These are phyloP conservation scores for Drosophila tani DNA, from an alignment of 1,140 invertebrate species.

Conservation along the genomic window DNA sequence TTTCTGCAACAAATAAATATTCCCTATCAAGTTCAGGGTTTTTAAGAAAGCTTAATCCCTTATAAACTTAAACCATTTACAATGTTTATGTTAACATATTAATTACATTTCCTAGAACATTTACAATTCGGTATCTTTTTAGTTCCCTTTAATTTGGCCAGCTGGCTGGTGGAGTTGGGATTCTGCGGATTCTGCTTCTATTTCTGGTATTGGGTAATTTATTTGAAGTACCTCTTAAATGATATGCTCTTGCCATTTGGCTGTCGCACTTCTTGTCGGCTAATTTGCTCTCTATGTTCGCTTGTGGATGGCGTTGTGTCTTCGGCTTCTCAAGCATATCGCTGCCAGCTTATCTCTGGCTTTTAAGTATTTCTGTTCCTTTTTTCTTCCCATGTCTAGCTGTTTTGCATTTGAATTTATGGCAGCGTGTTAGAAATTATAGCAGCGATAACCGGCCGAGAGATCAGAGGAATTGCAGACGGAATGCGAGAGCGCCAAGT, in stretches of 20 bases:
- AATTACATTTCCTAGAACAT: slow-evolving; percentile 10
- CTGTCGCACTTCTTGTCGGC: slow-evolving; percentile 70
- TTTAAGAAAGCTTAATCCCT: too few species aligned
- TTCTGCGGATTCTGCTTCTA: slow-evolving; percentile 52
- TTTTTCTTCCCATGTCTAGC: slow-evolving; percentile 38
- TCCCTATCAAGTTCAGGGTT: background rate
- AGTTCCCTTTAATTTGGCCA: background rate
- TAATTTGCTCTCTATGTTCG: slow-evolving; percentile 66
- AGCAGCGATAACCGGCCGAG: slow-evolving; percentile 42
- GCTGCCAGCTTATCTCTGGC: slow-evolving; percentile 59
- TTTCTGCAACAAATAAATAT: background rate
- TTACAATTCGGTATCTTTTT: slow-evolving; percentile 8
- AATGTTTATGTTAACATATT: background rate
- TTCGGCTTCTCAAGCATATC: slow-evolving; percentile 44
- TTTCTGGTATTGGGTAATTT: slow-evolving; percentile 70
- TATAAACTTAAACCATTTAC: too few species aligned
- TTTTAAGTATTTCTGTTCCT: slow-evolving; percentile 54
- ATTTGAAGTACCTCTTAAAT: slow-evolving; percentile 76
- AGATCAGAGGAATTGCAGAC: slow-evolving; percentile 33
- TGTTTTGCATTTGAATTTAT: slow-evolving; percentile 73
- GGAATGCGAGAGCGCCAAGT: slow-evolving; percentile 54
- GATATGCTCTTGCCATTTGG: slow-evolving; percentile 70
- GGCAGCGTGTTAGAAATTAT: slow-evolving; percentile 74
- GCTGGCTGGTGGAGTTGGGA: background rate
- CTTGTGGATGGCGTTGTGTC: slow-evolving; percentile 32